A percentile compares a stretch with the other conserved stretches of the same genome.
Evolutionary conservation across 2,113 vertebrate genomes (phyloP).

Genomic region (Orycteropus afer): DNA sequence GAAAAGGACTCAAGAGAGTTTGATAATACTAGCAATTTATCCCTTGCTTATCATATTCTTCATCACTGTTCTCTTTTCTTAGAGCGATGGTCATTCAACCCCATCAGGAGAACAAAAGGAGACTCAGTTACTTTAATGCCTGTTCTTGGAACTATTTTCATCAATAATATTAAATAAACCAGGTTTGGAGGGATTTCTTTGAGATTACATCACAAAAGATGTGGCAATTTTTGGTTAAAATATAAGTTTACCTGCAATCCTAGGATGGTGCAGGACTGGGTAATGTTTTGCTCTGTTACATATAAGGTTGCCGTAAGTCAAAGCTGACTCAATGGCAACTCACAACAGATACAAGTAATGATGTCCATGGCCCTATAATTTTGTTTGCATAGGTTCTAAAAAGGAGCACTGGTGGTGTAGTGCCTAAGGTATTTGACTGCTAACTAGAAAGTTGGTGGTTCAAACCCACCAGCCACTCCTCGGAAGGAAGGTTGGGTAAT

Average conservation of each 20-base stretch:
- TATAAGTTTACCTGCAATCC: background rate
- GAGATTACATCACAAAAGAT: background rate
- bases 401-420: too few relatives aligned
- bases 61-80: background rate
- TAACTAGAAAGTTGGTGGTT: too few relatives aligned
- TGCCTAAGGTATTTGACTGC: too few relatives aligned
- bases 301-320: background rate
- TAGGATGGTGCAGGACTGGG: background rate
- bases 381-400: background rate
- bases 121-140: background rate
- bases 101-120: background rate
- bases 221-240: background rate
- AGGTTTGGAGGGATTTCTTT: background rate
- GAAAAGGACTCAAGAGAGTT: background rate
- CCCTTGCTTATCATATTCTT: background rate
- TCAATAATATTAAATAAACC: background rate
- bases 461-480: too few relatives aligned
- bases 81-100: background rate
- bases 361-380: background rate
- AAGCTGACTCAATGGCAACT: background rate
- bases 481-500: too few relatives aligned
- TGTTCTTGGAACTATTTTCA: background rate
- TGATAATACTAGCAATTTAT: background rate
- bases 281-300: background rate
- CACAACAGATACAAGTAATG: background rate